Evolutionary conservation across 2,113 vertebrate species (phyloP).

Genomic region (Fregata magnificens): DNA sequence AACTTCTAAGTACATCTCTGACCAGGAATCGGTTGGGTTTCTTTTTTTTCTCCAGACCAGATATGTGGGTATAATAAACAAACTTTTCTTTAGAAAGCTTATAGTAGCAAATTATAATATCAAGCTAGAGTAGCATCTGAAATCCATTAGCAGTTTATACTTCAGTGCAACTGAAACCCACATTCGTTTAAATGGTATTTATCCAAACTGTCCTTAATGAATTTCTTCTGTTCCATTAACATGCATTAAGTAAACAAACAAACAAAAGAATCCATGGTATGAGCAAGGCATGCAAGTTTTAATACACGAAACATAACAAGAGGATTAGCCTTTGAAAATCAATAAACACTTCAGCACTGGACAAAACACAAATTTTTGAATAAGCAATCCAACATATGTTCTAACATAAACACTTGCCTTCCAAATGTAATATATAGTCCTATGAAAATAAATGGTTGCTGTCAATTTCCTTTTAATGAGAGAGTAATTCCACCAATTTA

Average conservation of each 20-base stretch:
- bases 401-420: slow-evolving; percentile 69
- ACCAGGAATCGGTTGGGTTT: background rate
- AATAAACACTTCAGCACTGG: slow-evolving; percentile 60
- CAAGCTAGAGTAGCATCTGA: slow-evolving; percentile 64
- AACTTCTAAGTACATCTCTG: slow-evolving; percentile 29
- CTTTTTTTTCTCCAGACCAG: background rate
- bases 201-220: slow-evolving; percentile 67
- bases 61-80: slow-evolving; percentile 27
- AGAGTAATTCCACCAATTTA: slow-evolving; percentile 35
- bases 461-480: slow-evolving; percentile 64
- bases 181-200: slow-evolving; percentile 3
- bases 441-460: slow-evolving; percentile 74
- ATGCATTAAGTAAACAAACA: slow-evolving; percentile 69
- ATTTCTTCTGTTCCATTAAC: slow-evolving; percentile 69
- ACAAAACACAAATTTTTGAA: slow-evolving; percentile 56
- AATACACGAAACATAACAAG: slow-evolving; percentile 64
- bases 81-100: slow-evolving; percentile 12
- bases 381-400: slow-evolving; percentile 68
- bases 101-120: slow-evolving; percentile 34
- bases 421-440: slow-evolving; percentile 62
- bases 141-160: slow-evolving; percentile 73
- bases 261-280: slow-evolving; percentile 52
- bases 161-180: slow-evolving; percentile 38
- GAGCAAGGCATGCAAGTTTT: slow-evolving; percentile 70
- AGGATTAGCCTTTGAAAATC: slow-evolving; percentile 66